phyloP scores from a whole-genome alignment of 2,113 vertebrate genomes.

The Charadrius vociferus region DNA sequence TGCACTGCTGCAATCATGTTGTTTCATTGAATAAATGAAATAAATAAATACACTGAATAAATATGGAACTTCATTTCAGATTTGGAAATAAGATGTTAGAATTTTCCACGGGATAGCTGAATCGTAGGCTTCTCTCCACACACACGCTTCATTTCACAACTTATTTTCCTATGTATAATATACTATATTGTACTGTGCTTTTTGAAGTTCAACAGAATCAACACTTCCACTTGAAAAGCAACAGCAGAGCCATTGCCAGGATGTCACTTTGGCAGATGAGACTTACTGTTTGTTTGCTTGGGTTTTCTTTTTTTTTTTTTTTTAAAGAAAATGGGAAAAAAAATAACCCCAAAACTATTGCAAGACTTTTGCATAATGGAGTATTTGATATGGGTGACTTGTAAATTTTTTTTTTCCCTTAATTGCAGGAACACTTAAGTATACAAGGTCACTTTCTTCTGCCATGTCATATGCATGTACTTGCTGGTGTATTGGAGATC shows the following conservation, averaged over 20 bases:
- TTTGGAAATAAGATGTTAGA: neutral
- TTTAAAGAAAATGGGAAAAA: neutral
- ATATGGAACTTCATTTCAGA: neutral
- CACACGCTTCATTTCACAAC: neutral
- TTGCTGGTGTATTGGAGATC: neutral
- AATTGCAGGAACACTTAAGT: neutral
- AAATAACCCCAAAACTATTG: neutral
- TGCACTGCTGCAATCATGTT: neutral
- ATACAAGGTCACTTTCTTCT: neutral
- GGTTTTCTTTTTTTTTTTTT: neutral
- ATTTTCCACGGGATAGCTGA: neutral
- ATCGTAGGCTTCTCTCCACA: neutral
- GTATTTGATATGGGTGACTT: neutral
- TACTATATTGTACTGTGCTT: neutral
- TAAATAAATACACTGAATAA: neutral
- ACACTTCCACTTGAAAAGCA: neutral
- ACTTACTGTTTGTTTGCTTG: neutral
- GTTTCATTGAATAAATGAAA: neutral
- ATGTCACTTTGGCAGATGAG: neutral
- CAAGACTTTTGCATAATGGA: neutral
- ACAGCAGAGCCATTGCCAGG: neutral
- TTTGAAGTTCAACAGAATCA: neutral
- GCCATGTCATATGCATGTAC: neutral
- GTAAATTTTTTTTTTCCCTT: neutral
- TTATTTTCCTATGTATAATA: neutral